These are phyloP conservation scores for Xanthorhoe designata DNA, from an alignment of 2,888 invertebrate species.

Conservation along the genomic window DNA sequence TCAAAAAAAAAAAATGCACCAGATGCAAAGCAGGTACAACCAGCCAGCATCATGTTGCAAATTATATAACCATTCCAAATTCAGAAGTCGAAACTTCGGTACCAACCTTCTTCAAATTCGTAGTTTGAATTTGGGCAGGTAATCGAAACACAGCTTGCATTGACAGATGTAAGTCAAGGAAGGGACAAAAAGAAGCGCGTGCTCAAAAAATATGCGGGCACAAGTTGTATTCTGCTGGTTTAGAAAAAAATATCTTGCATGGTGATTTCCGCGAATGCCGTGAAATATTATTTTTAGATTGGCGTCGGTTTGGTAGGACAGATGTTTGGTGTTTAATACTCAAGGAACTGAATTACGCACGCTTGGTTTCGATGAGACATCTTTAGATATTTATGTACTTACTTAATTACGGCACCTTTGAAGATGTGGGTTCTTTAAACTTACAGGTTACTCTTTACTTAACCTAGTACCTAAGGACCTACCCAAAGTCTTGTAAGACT, in stretches of 20 bases:
- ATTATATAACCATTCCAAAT: conserved; percentile 61
- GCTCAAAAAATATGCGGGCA: conserved; percentile 82
- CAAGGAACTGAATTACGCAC: conserved; percentile 21
- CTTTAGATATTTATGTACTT: not conserved
- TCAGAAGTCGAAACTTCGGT: conserved; percentile 28
- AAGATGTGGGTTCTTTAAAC: not conserved
- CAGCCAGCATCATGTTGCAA: conserved; percentile 79
- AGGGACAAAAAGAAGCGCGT: conserved; percentile 77
- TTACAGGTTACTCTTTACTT: too few relatives aligned
- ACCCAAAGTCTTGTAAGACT: too few relatives aligned
- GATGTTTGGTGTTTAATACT: conserved; percentile 25
- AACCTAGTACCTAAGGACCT: too few relatives aligned
- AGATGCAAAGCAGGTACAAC: conserved; percentile 80
- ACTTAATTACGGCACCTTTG: not conserved
- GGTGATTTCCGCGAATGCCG: conserved; percentile 71
- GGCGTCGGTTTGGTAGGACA: conserved; percentile 22
- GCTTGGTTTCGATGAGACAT: not conserved
- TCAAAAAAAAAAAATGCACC: conserved; percentile 71
- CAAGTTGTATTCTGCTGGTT: conserved; percentile 74
- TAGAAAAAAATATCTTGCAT: conserved; percentile 56
- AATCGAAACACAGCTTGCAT: conserved; percentile 77
- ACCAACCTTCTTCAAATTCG: conserved; percentile 4
- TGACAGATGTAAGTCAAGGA: conserved; percentile 80
- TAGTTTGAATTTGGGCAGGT: conserved; percentile 53
- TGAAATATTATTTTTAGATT: conserved; percentile 67